Conservation (phyloP, 1,140 invertebrate genomes). For the Episyrphus balteatus region DNA sequence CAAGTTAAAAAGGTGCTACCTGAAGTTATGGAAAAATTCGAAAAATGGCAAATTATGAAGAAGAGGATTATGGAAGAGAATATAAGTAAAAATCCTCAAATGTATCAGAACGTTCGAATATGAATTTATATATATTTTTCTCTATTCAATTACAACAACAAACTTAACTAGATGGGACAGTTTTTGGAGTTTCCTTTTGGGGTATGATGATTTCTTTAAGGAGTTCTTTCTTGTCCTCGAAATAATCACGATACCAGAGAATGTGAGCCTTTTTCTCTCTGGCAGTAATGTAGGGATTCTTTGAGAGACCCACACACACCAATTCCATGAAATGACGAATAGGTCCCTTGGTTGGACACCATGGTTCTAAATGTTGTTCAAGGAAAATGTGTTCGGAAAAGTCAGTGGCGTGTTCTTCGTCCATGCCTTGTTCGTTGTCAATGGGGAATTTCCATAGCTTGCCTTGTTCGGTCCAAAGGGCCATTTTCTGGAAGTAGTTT, state of each 20-base stretch:
- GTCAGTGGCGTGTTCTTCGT: slow-evolving; percentile 65
- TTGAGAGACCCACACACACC: slow-evolving; percentile 84
- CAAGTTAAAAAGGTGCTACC: slow-evolving; percentile 19
- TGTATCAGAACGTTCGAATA: slow-evolving; percentile 26
- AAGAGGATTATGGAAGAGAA: slow-evolving; percentile 28
- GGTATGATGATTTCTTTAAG: slow-evolving; percentile 33
- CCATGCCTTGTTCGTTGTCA: slow-evolving; percentile 87
- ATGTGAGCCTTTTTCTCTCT: slow-evolving; percentile 85
- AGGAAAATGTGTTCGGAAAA: slow-evolving; percentile 92
- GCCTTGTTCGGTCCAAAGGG: slow-evolving; percentile 85
- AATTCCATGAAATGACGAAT: slow-evolving; percentile 95
- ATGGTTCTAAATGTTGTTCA: slow-evolving; percentile 68
- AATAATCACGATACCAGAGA: slow-evolving; percentile 86
- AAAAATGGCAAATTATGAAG: slow-evolving; percentile 16
- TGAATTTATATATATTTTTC: neutral
- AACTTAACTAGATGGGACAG: no score
- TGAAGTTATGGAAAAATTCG: slow-evolving; percentile 19
- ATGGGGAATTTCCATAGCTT: slow-evolving; percentile 97
- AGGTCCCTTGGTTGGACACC: slow-evolving; percentile 83
- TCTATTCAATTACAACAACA: no score
- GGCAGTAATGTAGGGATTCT: slow-evolving; percentile 84
- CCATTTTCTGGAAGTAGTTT: slow-evolving; percentile 90
- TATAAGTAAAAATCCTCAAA: slow-evolving; percentile 28
- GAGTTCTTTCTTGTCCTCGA: slow-evolving; percentile 66
- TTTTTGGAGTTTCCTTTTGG: no score